Evolutionary conservation across 2,888 invertebrate genomes (phyloP).

Genomic region (Papilio protenor): DNA sequence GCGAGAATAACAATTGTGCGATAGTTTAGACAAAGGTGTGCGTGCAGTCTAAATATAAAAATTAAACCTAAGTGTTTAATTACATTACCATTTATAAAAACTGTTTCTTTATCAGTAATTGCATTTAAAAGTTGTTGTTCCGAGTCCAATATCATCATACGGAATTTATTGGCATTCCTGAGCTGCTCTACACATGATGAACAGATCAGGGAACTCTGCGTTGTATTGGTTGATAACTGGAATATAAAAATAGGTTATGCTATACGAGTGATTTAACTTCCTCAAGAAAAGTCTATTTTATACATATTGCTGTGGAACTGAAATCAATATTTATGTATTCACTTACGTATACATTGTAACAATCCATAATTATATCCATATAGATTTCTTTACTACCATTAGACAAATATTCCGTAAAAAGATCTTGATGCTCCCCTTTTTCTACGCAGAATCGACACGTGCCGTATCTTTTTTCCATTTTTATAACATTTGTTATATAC

Average conservation of each 20-base stretch:
- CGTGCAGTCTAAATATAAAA: too few species aligned
- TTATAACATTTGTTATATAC: conserved; percentile 16
- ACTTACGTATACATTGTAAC: conserved; percentile 72
- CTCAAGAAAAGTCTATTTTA: too few species aligned
- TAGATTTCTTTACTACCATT: conserved; percentile 67
- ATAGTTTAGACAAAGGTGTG: too few species aligned
- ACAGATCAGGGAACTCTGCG: conserved; percentile 63
- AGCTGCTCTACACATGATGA: conserved; percentile 61
- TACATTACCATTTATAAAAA: conserved; percentile 65
- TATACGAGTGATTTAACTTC: neutral
- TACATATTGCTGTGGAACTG: too few species aligned
- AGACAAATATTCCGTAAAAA: conserved; percentile 63
- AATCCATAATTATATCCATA: conserved; percentile 67
- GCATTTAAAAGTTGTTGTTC: conserved; percentile 61
- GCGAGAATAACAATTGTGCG: too few species aligned
- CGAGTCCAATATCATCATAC: conserved; percentile 59
- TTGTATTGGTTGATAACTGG: conserved; percentile 64
- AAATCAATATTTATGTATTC: neutral
- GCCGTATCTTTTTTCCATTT: conserved; percentile 57
- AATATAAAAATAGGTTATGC: conserved; percentile 46
- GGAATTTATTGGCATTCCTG: conserved; percentile 65
- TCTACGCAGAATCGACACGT: conserved; percentile 69
- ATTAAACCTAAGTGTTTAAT: too few species aligned
- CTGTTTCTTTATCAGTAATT: conserved; percentile 56
- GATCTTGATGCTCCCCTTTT: conserved; percentile 65